Evolutionary conservation across 2,888 invertebrate genomes (phyloP), one percentile per base, ranked within the genome.

Genomic region (Iphiclides podalirius): DNA sequence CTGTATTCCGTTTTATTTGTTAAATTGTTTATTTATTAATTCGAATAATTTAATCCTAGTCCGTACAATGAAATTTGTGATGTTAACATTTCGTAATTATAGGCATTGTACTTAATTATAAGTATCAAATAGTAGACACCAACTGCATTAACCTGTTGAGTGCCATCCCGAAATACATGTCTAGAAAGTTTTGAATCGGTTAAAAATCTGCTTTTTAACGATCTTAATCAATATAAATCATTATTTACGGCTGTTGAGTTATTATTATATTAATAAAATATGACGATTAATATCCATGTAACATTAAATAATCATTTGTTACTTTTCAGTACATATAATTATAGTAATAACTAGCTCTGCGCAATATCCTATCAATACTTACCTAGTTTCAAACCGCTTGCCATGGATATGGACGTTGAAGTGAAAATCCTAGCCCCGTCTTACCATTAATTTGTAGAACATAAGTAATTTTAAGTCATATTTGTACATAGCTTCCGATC

Each of bases 1-100:
- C 76, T 78, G 77, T 68, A 58, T 65, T 63, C 64, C 58, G 54
- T 66, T 68, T 61, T 70, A 66, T 67, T 70, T 50, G 49, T 50
- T 62, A 69, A 66, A 65, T 67, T 66, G 61, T 64, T 68, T 63
- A 72, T 72, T 74, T 69, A 75, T 70, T 66, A 59, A 66, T 66
- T 51, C 41, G 35, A 67, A 54, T 64, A 66, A 68, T 63, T 66
- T 59, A 51, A 53, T 61, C 64, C 77, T 77, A 77, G 77, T 77
- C 77, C 67, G 65, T 63, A 67, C 59, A 58, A 63, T 64, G 59
- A 57, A 61, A 60, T 37, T 45, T 58, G 59, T 62, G 61, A 57
- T 63, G 57, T 57, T 61, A 60, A 61, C 58, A 57, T 63, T 66
- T 59, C 57, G 44, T 64, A 58, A 59, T 52, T 57, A 45, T 62